phyloP scores from a whole-genome alignment of 2,113 vertebrate genomes.

The Amphiprion ocellaris region DNA sequence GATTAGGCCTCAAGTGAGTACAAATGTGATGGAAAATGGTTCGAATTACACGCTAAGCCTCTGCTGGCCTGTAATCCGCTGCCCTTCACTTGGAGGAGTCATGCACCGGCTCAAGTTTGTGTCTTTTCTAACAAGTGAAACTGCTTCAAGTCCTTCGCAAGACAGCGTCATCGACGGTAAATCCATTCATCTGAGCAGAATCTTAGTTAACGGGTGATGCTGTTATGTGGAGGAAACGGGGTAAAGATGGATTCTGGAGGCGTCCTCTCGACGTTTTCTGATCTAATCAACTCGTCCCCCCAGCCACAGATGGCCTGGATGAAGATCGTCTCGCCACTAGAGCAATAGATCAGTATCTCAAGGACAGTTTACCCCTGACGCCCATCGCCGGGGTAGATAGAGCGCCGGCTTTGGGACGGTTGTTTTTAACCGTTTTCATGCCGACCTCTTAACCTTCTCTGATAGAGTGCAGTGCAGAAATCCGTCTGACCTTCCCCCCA shows the following conservation, averaged over 20 bases:
- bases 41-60: constrained; percentile 80
- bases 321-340: constrained; percentile 50
- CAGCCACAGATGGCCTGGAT: constrained; percentile 52
- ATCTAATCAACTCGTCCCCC: constrained; percentile 68
- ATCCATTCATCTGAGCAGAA: constrained; percentile 32
- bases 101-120: constrained; percentile 31
- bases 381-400: constrained; percentile 41
- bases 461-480: constrained; percentile 1
- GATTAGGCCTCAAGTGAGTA: constrained; percentile 78
- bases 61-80: constrained; percentile 62
- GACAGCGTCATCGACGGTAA: constrained; percentile 12
- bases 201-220: constrained; percentile 8
- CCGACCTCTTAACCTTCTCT: constrained; percentile 32
- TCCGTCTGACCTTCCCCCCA: background rate
- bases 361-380: constrained; percentile 66
- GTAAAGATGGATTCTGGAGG: constrained; percentile 10
- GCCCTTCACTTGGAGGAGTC: constrained; percentile 66
- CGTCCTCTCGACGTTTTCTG: constrained; percentile 54
- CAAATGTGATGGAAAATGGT: constrained; percentile 84
- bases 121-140: constrained; percentile 13
- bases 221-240: background rate
- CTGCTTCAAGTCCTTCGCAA: background rate
- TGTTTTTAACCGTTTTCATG: constrained; percentile 50
- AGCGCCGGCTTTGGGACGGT: constrained; percentile 29
- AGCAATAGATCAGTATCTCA: constrained; percentile 77